Percentiles rank a stretch among this genome's conserved stretches.
Evolutionary conservation across 2,113 vertebrate genomes (phyloP).

Genomic region (Halcyon senegalensis): DNA sequence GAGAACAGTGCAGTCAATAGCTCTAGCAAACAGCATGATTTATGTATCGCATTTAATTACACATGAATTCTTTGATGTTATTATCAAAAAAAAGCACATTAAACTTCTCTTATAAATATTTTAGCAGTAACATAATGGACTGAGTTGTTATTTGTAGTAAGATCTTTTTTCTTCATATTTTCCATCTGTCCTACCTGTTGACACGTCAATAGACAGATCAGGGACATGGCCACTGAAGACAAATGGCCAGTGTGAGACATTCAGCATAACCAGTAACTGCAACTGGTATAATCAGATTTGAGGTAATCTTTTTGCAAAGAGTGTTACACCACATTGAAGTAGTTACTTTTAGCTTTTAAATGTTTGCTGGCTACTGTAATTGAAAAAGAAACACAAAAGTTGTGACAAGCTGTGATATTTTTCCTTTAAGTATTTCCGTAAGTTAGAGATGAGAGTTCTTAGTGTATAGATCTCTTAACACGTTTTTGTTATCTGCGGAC

Average conservation of each 20-base stretch:
- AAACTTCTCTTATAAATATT: slow-evolving; percentile 68
- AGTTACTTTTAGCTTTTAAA: slow-evolving; percentile 4
- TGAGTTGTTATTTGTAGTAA: slow-evolving; percentile 16
- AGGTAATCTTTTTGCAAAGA: slow-evolving; percentile 32
- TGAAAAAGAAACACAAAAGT: slow-evolving; percentile 28
- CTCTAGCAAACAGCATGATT: slow-evolving; percentile 71
- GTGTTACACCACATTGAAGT: slow-evolving; percentile 1
- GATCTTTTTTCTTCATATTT: background rate
- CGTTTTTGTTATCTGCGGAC: background rate
- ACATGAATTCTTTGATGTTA: slow-evolving; percentile 64
- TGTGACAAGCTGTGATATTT: slow-evolving; percentile 38
- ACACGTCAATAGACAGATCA: slow-evolving; percentile 26
- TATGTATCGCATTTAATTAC: slow-evolving; percentile 76
- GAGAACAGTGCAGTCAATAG: slow-evolving; percentile 60
- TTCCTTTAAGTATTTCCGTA: background rate
- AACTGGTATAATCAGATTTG: slow-evolving; percentile 41
- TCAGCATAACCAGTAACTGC: slow-evolving; percentile 2
- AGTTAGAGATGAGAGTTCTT: slow-evolving; percentile 33
- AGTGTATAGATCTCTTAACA: background rate
- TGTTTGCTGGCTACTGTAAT: slow-evolving; percentile 27
- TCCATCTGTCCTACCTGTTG: slow-evolving; percentile 1
- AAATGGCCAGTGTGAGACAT: background rate
- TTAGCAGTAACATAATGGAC: slow-evolving; percentile 47
- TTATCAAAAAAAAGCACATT: slow-evolving; percentile 60
- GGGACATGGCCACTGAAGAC: background rate